phyloP scores from a whole-genome alignment of 1,140 invertebrate genomes.

The Eueides isabella region DNA sequence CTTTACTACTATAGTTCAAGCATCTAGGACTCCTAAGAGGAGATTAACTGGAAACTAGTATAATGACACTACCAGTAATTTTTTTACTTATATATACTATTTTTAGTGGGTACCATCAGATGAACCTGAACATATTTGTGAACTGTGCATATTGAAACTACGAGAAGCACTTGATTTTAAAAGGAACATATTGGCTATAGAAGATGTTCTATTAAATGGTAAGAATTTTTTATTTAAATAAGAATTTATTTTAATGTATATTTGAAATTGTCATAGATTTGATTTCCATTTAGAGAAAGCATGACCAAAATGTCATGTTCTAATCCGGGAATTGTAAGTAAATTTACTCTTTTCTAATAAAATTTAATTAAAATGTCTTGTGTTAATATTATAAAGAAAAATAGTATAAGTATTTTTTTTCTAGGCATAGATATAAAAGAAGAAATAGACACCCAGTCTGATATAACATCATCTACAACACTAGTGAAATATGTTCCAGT shows the following conservation, averaged over 20 bases:
- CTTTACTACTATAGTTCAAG: too few species aligned
- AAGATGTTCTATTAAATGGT: conserved; percentile 32
- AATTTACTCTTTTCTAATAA: too few species aligned
- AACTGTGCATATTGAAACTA: conserved; percentile 23
- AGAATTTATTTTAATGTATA: background rate
- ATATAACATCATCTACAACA: background rate
- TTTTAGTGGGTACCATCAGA: conserved; percentile 27
- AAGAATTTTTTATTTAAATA: background rate
- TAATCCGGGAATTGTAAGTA: too few species aligned
- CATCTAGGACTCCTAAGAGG: too few species aligned
- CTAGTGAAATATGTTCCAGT: conserved; percentile 7
- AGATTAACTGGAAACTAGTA: too few species aligned
- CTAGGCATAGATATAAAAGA: background rate
- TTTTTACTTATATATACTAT: too few species aligned
- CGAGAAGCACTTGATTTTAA: conserved; percentile 34
- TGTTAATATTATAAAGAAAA: too few species aligned
- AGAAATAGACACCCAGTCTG: background rate
- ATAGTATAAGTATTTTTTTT: background rate
- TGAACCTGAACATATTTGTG: conserved; percentile 29
- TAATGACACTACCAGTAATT: too few species aligned
- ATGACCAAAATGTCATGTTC: too few species aligned
- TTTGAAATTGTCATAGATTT: too few species aligned
- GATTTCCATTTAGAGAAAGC: too few species aligned
- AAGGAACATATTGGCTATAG: conserved; percentile 26
- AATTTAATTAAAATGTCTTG: too few species aligned